Conservation (phyloP, 2,888 invertebrate genomes). For the Steinernema hermaphroditum region DNA sequence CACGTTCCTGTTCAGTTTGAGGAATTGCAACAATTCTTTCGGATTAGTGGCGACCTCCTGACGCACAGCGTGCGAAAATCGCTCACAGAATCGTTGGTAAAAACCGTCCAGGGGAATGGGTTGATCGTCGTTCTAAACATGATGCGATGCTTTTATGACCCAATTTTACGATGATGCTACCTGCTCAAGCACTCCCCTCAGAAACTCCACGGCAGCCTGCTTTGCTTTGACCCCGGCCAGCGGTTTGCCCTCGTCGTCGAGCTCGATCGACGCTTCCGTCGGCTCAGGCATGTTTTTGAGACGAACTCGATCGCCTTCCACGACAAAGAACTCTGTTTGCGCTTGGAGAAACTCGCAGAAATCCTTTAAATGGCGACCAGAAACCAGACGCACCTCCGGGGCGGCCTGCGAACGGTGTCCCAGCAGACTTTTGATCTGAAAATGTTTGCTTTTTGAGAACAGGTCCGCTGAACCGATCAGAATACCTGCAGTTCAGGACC, state of each 20-base stretch:
- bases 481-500: constrained; percentile 85
- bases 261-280: constrained; percentile 54
- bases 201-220: constrained; percentile 65
- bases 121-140: constrained; percentile 59
- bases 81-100: constrained; percentile 64
- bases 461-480: constrained; percentile 5
- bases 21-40: constrained; percentile 84
- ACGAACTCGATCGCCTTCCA: constrained; percentile 69
- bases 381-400: constrained; percentile 93
- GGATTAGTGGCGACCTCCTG: constrained; percentile 83
- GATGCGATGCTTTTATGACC: background rate
- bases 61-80: constrained; percentile 64
- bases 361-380: constrained; percentile 89
- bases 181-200: constrained; percentile 61
- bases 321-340: constrained; percentile 82
- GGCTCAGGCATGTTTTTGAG: constrained; percentile 66
- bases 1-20: constrained; percentile 88
- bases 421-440: constrained; percentile 83
- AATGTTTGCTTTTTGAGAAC: constrained; percentile 31
- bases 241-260: constrained; percentile 65
- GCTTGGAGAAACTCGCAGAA: constrained; percentile 85
- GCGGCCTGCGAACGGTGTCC: constrained; percentile 90
- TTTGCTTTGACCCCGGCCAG: constrained; percentile 64
- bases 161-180: constrained; percentile 36
- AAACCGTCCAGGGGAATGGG: constrained; percentile 65